Conservation (phyloP, 2,888 invertebrate species). For the Leuctra nigra region DNA sequence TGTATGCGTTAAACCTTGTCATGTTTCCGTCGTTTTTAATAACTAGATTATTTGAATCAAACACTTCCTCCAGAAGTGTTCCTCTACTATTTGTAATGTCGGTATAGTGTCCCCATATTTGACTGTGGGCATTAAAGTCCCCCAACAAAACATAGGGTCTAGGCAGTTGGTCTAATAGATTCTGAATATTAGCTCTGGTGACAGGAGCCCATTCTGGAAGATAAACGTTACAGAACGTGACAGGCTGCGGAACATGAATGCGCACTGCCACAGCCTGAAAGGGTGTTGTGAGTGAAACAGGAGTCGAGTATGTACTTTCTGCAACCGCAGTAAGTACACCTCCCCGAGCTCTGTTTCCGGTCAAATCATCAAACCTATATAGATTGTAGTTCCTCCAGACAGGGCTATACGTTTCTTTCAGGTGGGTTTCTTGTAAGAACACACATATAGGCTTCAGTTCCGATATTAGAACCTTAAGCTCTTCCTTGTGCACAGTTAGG, state of each 20-base stretch:
- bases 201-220: not conserved
- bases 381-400: not conserved
- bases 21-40: not conserved
- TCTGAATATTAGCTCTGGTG: not conserved
- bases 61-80: constrained; percentile 2
- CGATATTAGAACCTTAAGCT: not conserved
- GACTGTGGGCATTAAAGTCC: constrained; percentile 11
- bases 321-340: not conserved
- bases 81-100: constrained; percentile 6
- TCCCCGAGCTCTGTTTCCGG: not conserved
- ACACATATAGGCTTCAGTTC: not conserved
- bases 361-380: not conserved
- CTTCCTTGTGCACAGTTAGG: not conserved
- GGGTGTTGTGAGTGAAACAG: not conserved
- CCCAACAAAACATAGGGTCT: not conserved
- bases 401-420: not conserved
- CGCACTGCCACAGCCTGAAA: not conserved
- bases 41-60: not conserved
- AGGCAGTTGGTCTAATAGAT: not conserved
- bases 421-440: not conserved
- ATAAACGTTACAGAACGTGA: constrained; percentile 1
- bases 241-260: not conserved
- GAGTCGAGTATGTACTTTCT: not conserved
- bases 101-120: constrained; percentile 3
- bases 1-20: not conserved